phyloP scores from a whole-genome alignment of 2,888 invertebrate genomes.

The Chrysodeixis includens region DNA sequence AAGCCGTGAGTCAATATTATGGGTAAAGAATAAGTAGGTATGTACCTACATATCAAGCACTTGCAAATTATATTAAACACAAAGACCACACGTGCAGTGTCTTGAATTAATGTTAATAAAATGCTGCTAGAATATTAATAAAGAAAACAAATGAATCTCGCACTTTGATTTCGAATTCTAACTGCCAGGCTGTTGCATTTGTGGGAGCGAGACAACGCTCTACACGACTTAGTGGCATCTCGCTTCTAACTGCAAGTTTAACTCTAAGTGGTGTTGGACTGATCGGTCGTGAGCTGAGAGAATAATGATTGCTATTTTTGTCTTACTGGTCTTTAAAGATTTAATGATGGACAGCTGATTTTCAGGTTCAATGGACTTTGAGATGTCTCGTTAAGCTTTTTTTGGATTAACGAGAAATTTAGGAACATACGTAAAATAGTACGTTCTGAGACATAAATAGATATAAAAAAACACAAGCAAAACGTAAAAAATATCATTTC shows the following conservation, averaged over 20 bases:
- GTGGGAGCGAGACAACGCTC: neutral
- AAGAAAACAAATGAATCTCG: conserved; percentile 40
- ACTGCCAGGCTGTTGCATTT: too few species aligned
- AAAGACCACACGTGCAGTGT: conserved; percentile 22
- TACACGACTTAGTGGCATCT: too few species aligned
- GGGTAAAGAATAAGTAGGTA: too few species aligned
- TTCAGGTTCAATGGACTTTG: neutral
- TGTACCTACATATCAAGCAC: too few species aligned
- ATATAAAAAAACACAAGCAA: too few species aligned
- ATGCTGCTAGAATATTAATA: conserved; percentile 23
- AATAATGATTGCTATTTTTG: conserved; percentile 25
- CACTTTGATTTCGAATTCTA: neutral
- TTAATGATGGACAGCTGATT: neutral
- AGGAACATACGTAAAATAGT: too few species aligned
- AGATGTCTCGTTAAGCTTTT: neutral
- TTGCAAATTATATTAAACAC: neutral
- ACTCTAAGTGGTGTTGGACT: neutral
- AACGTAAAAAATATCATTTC: too few species aligned
- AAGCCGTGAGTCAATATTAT: too few species aligned
- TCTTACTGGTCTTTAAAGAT: neutral
- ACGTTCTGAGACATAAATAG: too few species aligned
- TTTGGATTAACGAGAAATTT: too few species aligned
- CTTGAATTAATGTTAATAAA: conserved; percentile 24
- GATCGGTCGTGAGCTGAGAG: conserved; percentile 28
- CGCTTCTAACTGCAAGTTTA: too few species aligned